Evolutionary conservation across 2,888 invertebrate genomes (phyloP), one percentile per base, ranked within the genome.

Genomic region (Polyploca ridens): DNA sequence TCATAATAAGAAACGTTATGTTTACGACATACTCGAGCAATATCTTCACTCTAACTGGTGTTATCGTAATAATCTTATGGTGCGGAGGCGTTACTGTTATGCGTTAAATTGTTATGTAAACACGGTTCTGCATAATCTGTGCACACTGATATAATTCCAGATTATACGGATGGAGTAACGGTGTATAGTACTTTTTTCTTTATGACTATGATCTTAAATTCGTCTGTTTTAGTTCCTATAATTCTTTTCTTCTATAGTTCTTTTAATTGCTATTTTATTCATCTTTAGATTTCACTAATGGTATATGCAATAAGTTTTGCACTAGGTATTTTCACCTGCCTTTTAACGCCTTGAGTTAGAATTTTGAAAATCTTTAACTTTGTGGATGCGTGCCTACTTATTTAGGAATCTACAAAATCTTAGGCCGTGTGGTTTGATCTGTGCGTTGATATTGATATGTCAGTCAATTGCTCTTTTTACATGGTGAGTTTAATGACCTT

Each of bases 91-190:
- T 54, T 10, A 54, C 19, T 61, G 61, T 44, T 44, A 61, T 60
- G 19, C 41, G 60, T 41, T 60, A 60, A 60, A 60, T 61, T 41
- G 61, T 41, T 61, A 61, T 69, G 69, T 69, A 68, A 68, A 71
- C 72, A 72, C 66, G 62, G 63, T 66, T 63, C 54, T 61, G 63
- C 61, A 69, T 73, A 70, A 74, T 72, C 70, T 70, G 61, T 68
- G 61, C 65, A 66, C 64, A 66, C 69, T 71, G 72, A 71, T 69
- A 74, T 70, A 67, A 70, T 70, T 72, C 70, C 65, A 71, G 69
- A 71, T 72, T 71, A 72, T 71, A 63, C 63, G 63, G 64, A 27
- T 44, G 19, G 11, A 41, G 27, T 44, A 54, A 54, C 54, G 16
- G 54, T 19, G 19, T 54, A 54, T n/a, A 5, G 41, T 13, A 38